Base-by-base conservation (phyloP, 2,113 vertebrate genomes). In the Microcebus jonahi region DNA sequence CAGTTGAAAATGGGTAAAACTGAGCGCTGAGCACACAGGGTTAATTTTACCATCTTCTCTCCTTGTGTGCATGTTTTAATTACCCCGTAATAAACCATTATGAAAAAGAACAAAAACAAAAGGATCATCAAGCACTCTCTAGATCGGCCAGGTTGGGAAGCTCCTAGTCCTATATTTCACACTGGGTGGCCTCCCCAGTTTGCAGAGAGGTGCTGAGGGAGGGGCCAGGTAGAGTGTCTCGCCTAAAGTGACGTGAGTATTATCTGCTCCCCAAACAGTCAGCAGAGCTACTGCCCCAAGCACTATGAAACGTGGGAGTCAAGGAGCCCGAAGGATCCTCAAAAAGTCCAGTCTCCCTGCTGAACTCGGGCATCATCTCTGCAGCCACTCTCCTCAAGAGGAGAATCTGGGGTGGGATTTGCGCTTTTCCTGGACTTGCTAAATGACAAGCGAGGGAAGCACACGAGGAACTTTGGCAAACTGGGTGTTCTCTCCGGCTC, bases 271-370 rank as follows among this genome's bases (percentile, higher is more conserved):
- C 94, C 27, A 25, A 13, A 13, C 61, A 79, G 11, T 55, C 12
- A 55, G 76, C 1, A 82, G 55, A 65, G 65, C 34, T 6, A 5
- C 34, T n/a, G 2, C 17, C 45, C 27, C 39, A 61, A 34, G 84
- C 71, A 20, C 34, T 29, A n/a, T 5, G 31, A 55, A 81, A 29
- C 3, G 10, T 36, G 55, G 53, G 82, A 17, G 23, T 61, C 42
- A 29, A 36, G 59, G 31, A 76, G 31, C 57, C 14, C 21, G 20
- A 71, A 25, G n/a, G 61, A 34, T 5, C 36, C 45, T 63, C 0
- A 3, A 45, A 14, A 63, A 61, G 34, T 27, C 9, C 1, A 12
- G 1, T 83, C 57, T 45, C 29, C 8, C 31, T 3, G 1, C 1
- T 13, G 48, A 2, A 12, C 31, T 29, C 80, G 31, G 31, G 27